phyloP scores from a whole-genome alignment of 1,140 invertebrate species.

The Cataglyphis hispanica region DNA sequence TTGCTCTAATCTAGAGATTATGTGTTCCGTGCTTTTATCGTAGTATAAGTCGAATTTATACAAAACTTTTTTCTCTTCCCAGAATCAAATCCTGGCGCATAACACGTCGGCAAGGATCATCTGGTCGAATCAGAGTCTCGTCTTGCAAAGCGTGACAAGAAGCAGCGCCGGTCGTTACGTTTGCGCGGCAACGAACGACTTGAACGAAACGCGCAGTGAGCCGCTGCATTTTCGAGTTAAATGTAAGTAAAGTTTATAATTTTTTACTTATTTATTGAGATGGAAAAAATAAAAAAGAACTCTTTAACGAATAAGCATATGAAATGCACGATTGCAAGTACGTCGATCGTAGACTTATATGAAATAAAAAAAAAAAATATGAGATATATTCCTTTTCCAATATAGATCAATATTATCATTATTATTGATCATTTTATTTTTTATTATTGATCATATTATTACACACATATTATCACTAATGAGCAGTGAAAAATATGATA shows the following conservation, averaged over 20 bases:
- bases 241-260: constrained; percentile 86
- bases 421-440: too few relatives aligned
- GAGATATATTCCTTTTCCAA: too few relatives aligned
- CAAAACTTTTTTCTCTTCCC: constrained; percentile 62
- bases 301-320: too few relatives aligned
- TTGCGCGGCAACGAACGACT: constrained; percentile 88
- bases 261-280: too few relatives aligned
- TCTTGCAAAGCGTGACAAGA: constrained; percentile 89
- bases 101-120: constrained; percentile 89
- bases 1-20: neutral
- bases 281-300: too few relatives aligned
- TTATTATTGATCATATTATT: too few relatives aligned
- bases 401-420: too few relatives aligned
- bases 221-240: constrained; percentile 88
- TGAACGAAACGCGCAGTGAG: constrained; percentile 88
- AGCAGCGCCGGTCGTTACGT: constrained; percentile 88
- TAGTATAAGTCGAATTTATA: neutral
- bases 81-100: constrained; percentile 88
- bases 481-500: too few relatives aligned
- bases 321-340: too few relatives aligned
- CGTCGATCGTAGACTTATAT: too few relatives aligned
- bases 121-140: constrained; percentile 89
- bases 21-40: neutral
- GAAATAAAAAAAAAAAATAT: too few relatives aligned
- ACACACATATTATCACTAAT: too few relatives aligned